A percentile compares a stretch with the other conserved stretches of the same genome.
phyloP scores from a whole-genome alignment of 1,140 invertebrate genomes.

The Drosophila carrolli region DNA sequence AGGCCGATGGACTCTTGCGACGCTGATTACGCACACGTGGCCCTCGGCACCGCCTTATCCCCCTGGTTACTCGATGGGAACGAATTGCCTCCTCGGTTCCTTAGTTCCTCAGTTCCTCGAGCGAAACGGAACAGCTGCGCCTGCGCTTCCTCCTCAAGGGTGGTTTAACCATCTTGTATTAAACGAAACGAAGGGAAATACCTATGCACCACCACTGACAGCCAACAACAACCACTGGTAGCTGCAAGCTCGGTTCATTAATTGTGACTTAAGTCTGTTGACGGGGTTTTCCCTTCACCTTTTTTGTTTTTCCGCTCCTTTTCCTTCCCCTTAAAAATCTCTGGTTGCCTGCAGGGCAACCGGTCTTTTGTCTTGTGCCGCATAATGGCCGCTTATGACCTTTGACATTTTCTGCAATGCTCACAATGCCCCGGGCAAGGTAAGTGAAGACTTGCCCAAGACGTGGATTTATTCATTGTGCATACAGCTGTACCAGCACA shows the following conservation, averaged over 20 bases:
- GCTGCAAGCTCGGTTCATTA: conserved; percentile 53
- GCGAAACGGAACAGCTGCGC: conserved; percentile 67
- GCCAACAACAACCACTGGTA: conserved; percentile 19
- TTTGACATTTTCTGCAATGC: conserved; percentile 68
- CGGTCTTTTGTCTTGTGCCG: conserved; percentile 48
- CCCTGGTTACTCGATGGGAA: conserved; percentile 54
- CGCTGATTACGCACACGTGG: conserved; percentile 67
- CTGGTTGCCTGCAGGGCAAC: neutral
- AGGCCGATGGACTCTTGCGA: conserved; percentile 28
- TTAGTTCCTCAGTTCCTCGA: conserved; percentile 57
- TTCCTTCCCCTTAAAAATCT: conserved; percentile 30
- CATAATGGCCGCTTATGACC: conserved; percentile 67
- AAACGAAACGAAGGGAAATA: conserved; percentile 29
- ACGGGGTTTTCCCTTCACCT: conserved; percentile 42
- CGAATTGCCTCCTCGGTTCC: conserved; percentile 47
- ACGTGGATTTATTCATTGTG: conserved; percentile 44
- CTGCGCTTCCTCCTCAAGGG: conserved; percentile 62
- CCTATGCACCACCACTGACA: conserved; percentile 40
- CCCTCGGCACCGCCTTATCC: conserved; percentile 15
- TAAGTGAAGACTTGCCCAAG: conserved; percentile 49
- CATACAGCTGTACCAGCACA: conserved; percentile 39
- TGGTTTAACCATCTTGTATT: conserved; percentile 38
- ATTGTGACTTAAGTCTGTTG: conserved; percentile 53
- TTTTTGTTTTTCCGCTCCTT: conserved; percentile 19
- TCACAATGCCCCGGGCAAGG: conserved; percentile 52